These are phyloP conservation scores for Aricia agestis DNA, from an alignment of 1,140 invertebrate species.

Conservation along the genomic window DNA sequence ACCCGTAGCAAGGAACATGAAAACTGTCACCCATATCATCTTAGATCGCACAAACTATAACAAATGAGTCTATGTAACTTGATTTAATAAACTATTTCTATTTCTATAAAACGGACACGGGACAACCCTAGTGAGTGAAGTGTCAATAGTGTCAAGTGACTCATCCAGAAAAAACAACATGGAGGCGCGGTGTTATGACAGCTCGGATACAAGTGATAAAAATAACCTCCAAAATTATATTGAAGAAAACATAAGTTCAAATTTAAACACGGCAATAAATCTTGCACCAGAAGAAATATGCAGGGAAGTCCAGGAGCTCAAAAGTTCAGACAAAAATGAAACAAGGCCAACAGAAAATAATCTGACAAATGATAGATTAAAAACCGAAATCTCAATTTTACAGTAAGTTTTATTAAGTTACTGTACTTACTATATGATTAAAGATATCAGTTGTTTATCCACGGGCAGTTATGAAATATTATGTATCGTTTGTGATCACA, in stretches of 20 bases:
- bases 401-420: conserved; percentile 4
- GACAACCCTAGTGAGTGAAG: too few species aligned
- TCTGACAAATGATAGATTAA: conserved; percentile 10
- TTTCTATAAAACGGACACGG: too few species aligned
- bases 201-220: conserved; percentile 37
- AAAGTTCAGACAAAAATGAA: not conserved
- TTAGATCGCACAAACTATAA: too few species aligned
- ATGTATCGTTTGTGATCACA: not conserved
- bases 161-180: conserved; percentile 39
- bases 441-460: too few species aligned
- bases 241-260: conserved; percentile 27
- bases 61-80: too few species aligned
- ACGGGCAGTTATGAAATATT: too few species aligned
- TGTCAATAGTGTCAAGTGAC: not conserved
- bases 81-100: too few species aligned
- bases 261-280: conserved; percentile 25
- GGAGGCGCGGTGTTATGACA: conserved; percentile 62
- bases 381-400: conserved; percentile 1
- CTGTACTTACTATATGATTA: conserved; percentile 9
- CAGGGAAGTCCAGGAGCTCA: conserved; percentile 6
- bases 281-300: conserved; percentile 6
- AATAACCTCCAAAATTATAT: conserved; percentile 35
- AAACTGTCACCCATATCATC: too few species aligned
- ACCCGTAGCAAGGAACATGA: too few species aligned
- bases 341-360: conserved; percentile 14